Conservation (phyloP, 2,113 vertebrate species). For the Pica pica region DNA sequence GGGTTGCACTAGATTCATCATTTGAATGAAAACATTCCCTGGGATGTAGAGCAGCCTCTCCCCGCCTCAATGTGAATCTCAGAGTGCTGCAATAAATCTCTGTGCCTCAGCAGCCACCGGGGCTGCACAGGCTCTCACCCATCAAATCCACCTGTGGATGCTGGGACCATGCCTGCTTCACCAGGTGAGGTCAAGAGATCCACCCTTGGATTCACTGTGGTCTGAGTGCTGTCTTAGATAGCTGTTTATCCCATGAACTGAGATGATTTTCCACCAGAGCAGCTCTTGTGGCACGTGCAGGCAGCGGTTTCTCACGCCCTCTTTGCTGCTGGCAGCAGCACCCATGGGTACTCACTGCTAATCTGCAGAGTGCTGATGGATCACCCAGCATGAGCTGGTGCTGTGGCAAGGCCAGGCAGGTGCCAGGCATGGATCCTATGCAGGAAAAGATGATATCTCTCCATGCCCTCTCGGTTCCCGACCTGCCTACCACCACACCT, state of each 20-base stretch:
- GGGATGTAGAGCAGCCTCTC: not conserved
- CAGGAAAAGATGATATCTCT: not conserved
- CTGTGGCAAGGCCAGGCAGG: not conserved
- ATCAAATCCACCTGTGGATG: not conserved
- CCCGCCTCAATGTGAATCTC: not conserved
- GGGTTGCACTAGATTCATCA: not conserved
- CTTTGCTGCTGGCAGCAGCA: not conserved
- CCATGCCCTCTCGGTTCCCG: rapidly evolving
- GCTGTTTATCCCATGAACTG: not conserved
- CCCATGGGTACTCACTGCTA: not conserved
- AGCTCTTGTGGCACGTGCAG: rapidly evolving
- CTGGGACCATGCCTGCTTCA: rapidly evolving
- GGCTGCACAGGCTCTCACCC: not conserved
- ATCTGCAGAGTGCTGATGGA: not conserved
- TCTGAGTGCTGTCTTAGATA: not conserved
- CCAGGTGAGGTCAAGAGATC: not conserved
- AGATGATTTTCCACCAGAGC: not conserved
- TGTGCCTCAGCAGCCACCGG: not conserved
- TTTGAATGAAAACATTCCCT: not conserved
- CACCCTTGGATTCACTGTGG: not conserved
- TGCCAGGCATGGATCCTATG: not conserved
- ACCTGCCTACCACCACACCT: not conserved
- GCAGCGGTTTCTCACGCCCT: not conserved
- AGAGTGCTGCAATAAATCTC: not conserved
- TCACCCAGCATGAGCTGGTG: rapidly evolving